Evolutionary conservation across 2,888 invertebrate genomes (phyloP), one percentile per base, ranked within the genome.

Genomic region (Lithodes maja): DNA sequence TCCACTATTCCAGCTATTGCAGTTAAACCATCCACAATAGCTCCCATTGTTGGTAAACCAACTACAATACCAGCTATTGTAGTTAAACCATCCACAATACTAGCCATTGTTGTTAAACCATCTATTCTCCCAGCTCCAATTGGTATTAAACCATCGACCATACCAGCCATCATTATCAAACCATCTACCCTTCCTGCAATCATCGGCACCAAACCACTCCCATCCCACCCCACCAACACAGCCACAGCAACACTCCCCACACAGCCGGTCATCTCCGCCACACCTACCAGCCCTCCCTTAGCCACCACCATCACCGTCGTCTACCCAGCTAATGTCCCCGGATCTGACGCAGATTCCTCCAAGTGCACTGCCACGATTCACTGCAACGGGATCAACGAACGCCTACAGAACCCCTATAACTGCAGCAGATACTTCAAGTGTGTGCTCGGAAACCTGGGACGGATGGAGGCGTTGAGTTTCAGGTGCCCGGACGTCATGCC

Each of bases 371-470:
- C 33, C n/a, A 2, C 5, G 17, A 68, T 82, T 52, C 50, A 49
- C 17, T 89, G 88, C 50, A 9, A 71, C 3, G 52, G 74, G 17
- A 68, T 75, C 17, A 81, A 85, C 69, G 69, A 75, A 3, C 81
- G 88, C 3, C 49, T 89, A n/a, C 88, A 79, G 33, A 81, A 89
- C 88, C 81, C 81, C 1, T 52, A 74, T 52, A 68, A 85, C 69
- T 89, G 88, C 54, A 75, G 74, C 17, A 53, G 81, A 17, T 89
- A 89, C 49, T 89, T 85, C 75, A 89, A 89, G 77, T 89, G 88
- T 81, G 49, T 85, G 7, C 7, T 71, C 9, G n/a, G 68, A 1
- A 12, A n/a, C 5, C 49, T 61, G 1, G 85, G 77, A 2, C 9
- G 33, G 17, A 50, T 89, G 33, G 85, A 80, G 61, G 77, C 88